These are phyloP conservation scores for Eonycteris spelaea DNA, from an alignment of 2,113 vertebrate species.

Conservation along the genomic window DNA sequence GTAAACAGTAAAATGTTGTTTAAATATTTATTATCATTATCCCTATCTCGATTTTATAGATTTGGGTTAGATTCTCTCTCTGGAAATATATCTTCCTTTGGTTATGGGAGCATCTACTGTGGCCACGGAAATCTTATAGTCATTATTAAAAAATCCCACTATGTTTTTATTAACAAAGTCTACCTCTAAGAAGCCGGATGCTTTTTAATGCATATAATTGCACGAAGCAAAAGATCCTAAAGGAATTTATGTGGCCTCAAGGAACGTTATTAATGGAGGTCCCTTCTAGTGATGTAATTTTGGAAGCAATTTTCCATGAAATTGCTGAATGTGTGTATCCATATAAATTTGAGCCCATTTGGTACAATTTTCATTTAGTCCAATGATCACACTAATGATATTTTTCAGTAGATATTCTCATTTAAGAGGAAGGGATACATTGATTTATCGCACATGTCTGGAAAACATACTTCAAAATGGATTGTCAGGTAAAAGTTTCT, in stretches of 20 bases:
- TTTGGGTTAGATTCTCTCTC: background rate
- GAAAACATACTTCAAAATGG: background rate
- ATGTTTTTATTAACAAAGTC: conserved; percentile 49
- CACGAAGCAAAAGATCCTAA: conserved; percentile 24
- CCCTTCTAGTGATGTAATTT: conserved; percentile 68
- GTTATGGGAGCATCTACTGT: background rate
- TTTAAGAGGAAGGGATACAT: conserved; percentile 31
- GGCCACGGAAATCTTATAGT: background rate
- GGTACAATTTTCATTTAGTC: conserved; percentile 59
- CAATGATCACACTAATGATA: conserved; percentile 41
- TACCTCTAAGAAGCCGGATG: conserved; percentile 20
- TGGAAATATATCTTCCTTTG: background rate
- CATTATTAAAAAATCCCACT: background rate
- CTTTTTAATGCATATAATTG: conserved; percentile 43
- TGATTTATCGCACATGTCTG: background rate
- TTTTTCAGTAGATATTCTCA: conserved; percentile 51
- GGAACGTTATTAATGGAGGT: conserved; percentile 62
- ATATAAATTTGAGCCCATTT: conserved; percentile 67
- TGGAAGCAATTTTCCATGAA: conserved; percentile 75
- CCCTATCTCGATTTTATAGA: background rate
- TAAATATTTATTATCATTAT: conserved; percentile 6
- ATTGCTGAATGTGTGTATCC: conserved; percentile 61
- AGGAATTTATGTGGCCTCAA: conserved; percentile 55
- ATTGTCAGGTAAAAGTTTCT: conserved; percentile 8
- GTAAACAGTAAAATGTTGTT: background rate